A percentile compares a stretch with the other conserved stretches of the same genome.
These are phyloP conservation scores for Sebastes minor DNA, from an alignment of 2,797 vertebrate species.

Conservation along the genomic window DNA sequence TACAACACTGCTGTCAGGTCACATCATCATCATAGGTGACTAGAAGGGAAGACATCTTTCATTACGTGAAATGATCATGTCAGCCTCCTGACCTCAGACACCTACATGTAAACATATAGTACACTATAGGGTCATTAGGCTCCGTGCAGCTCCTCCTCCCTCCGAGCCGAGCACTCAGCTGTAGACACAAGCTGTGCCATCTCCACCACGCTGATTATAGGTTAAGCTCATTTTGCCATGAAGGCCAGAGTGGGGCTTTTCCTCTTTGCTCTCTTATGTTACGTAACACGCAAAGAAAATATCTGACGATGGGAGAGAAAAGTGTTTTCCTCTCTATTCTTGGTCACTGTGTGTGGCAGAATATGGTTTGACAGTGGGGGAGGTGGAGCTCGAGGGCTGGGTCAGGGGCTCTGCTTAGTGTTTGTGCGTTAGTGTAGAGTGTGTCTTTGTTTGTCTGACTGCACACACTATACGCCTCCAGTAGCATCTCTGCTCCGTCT, in stretches of 20 bases:
- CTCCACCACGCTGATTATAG: slow-evolving; percentile 40
- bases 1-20: slow-evolving; percentile 31
- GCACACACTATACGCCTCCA: slow-evolving; percentile 47
- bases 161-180: background rate
- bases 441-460: slow-evolving; percentile 13
- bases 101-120: slow-evolving; percentile 18
- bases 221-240: slow-evolving; percentile 47
- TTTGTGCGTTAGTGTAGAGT: slow-evolving; percentile 43
- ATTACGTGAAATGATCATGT: slow-evolving; percentile 49
- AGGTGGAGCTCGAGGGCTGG: slow-evolving; percentile 37
- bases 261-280: background rate
- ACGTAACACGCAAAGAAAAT: slow-evolving; percentile 34
- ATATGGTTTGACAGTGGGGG: slow-evolving; percentile 50
- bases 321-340: slow-evolving; percentile 1
- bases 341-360: slow-evolving; percentile 39
- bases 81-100: slow-evolving; percentile 29
- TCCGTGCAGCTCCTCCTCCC: background rate
- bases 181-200: slow-evolving; percentile 26
- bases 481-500: slow-evolving; percentile 47
- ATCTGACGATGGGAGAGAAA: background rate
- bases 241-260: slow-evolving; percentile 17
- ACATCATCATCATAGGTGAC: slow-evolving; percentile 28
- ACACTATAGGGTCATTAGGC: background rate
- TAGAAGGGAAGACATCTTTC: slow-evolving; percentile 36
- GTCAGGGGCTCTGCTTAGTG: slow-evolving; percentile 53